These are phyloP conservation scores for Brachyrhaphis roseni DNA, from an alignment of 2,797 vertebrate species.

Conservation along the genomic window DNA sequence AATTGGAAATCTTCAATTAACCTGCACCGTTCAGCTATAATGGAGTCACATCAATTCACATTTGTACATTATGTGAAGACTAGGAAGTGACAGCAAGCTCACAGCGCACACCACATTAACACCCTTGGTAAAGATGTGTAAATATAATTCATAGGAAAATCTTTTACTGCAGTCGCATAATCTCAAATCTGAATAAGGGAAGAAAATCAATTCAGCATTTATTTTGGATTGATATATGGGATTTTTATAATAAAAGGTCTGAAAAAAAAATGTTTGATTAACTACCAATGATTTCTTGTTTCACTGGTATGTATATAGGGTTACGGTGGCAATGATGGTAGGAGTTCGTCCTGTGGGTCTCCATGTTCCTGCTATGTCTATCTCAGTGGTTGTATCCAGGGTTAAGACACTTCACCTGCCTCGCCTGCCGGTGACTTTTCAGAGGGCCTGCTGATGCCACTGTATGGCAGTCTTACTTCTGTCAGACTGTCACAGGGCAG, in stretches of 20 bases:
- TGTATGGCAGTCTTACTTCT: too few species aligned
- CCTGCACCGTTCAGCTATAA: conserved; percentile 14
- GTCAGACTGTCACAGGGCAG: too few species aligned
- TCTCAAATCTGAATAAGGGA: background rate
- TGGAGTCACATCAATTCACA: conserved; percentile 21
- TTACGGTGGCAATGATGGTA: too few species aligned
- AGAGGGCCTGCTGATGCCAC: too few species aligned
- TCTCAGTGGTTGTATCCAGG: too few species aligned
- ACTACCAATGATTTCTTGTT: background rate
- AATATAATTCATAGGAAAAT: background rate
- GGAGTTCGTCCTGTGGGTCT: too few species aligned
- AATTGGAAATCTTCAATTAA: conserved; percentile 51
- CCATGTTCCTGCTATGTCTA: too few species aligned
- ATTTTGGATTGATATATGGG: background rate
- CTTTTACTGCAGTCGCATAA: background rate
- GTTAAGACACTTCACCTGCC: too few species aligned
- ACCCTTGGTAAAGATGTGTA: background rate
- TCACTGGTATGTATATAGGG: background rate
- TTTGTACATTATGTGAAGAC: conserved; percentile 21
- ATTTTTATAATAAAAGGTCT: background rate
- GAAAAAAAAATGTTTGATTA: background rate
- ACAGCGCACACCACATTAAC: background rate
- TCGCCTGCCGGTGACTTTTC: too few species aligned
- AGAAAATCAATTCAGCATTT: background rate
- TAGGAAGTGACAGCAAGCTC: conserved; percentile 3